Base-by-base conservation (phyloP, 2,113 vertebrate species). In the Pionites leucogaster region DNA sequence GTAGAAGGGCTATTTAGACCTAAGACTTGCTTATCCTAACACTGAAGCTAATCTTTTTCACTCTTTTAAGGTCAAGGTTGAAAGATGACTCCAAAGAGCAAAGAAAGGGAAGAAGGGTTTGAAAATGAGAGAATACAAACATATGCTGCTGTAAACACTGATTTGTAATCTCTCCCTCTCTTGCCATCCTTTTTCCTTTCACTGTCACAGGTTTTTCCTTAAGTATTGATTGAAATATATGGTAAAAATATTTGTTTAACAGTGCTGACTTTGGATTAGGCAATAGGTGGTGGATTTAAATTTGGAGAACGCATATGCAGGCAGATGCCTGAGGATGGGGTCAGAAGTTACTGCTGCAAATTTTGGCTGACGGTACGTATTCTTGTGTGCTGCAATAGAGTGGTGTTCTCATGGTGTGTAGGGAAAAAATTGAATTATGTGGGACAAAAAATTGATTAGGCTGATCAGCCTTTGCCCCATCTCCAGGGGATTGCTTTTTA, bases 401-500 rank as follows among this genome's bases (percentile, higher is more conserved):
- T 37, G 49, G 14, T 57, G n/a, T 69, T 75, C 84, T 82, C 0
- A 0, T 72, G 70, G 52, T 55, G 20, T 0, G 6, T 39, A 50
- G 41, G 80, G 77, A 24, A 74, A 78, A 85, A 93, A 75, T 2
- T 31, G 29, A 80, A 53, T 25, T 55, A 46, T 19, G 17, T 41
- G 29, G 68, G 89, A 92, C 70, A 79, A 94, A 92, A 70, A 83
- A 33, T 7, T 93, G 65, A 79, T 93, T 65, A 76, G 53, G 14
- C 57, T 2, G 31, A 78, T 65, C 68, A 75, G 71, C 49, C 84
- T 88, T 82, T 92, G 72, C 69, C 76, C 47, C 65, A 42, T 79
- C 88, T 94, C 93, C 46, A 63, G 70, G 44, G 70, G 41, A 24
- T 20, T 84, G 60, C 81, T 95, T 97, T 59, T 95, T 74, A 88